phyloP scores from a whole-genome alignment of 2,113 vertebrate species.

The Zosterops borbonicus region DNA sequence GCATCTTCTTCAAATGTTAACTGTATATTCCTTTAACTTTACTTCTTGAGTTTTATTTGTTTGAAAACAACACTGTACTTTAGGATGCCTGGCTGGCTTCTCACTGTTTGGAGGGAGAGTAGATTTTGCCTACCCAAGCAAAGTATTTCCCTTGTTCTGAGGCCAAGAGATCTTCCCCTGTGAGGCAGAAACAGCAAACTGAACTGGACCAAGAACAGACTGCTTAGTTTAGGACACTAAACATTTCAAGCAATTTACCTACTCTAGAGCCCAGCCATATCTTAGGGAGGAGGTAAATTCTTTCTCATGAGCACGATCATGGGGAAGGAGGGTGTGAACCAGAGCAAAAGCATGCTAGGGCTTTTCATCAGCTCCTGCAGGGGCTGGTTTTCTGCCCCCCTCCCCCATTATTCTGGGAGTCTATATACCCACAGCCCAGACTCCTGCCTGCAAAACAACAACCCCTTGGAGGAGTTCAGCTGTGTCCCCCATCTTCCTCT shows the following conservation, averaged over 20 bases:
- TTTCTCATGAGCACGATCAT: neutral
- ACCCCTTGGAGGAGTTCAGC: neutral
- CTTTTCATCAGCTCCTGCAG: neutral
- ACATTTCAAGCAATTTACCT: neutral
- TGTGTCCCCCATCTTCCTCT: neutral
- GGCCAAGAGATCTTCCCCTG: neutral
- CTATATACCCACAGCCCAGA: neutral
- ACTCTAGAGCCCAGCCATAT: accelerated
- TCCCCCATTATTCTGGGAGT: neutral
- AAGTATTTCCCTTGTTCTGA: neutral
- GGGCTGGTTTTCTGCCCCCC: neutral
- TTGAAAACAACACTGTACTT: neutral
- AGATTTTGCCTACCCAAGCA: neutral
- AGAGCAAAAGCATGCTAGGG: accelerated
- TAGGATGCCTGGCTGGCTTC: neutral
- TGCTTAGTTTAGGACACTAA: neutral
- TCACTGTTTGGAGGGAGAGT: neutral
- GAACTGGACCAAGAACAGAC: neutral
- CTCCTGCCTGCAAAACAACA: neutral
- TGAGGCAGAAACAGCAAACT: neutral
- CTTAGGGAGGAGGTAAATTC: neutral
- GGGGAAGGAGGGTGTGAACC: neutral
- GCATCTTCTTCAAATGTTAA: neutral
- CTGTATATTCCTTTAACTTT: neutral
- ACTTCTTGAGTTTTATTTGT: neutral